Base-by-base conservation (phyloP, 2,113 vertebrate genomes). In the Ancistrus triradiatus region DNA sequence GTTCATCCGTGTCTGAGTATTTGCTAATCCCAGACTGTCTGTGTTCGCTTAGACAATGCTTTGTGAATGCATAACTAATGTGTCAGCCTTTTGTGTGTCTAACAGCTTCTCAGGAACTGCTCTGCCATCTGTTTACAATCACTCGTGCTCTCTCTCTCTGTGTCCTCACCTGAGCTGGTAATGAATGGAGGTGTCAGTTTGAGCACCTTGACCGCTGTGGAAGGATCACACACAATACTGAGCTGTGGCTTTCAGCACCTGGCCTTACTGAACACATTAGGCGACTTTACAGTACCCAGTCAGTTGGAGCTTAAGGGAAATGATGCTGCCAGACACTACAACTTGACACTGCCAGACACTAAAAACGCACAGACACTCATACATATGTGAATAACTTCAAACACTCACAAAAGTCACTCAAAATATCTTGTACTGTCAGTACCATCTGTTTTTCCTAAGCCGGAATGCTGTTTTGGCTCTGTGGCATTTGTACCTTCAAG, bases 121-220 rank as follows among this genome's bases (percentile, higher is more conserved):
- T 42, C 51, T 50, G 31, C 60, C 59, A 63, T 69, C 59, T 63
- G 51, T 57, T 63, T 49, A 57, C 42, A 42, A 46, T 52, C 31
- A 27, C 40, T 47, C 56, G 43, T 31, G 21, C 25, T 51, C 60
- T 64, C 37, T 43, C 43, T 27, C 42, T 19, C 19, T 49, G 40
- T 25, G 18, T 46, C 43, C 40, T 74, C 66, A 65, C 70, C 46
- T 72, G 66, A 80, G 73, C 77, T 53, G 52, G 60, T 74, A 67
- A 79, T 76, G 69, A 70, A 78, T 59, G 66, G 69, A 75, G 69
- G 63, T 25, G 76, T 73, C 62, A 57, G 67, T 75, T 72, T 61
- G 65, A 76, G 77, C 75, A 63, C 68, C 48, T 68, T 53, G 17
- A 51, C 61, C 74, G 47, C 27, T 55, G 71, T 50, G 63, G 59